Evolutionary conservation across 2,113 vertebrate genomes (phyloP).

Genomic region (Paralichthys olivaceus): DNA sequence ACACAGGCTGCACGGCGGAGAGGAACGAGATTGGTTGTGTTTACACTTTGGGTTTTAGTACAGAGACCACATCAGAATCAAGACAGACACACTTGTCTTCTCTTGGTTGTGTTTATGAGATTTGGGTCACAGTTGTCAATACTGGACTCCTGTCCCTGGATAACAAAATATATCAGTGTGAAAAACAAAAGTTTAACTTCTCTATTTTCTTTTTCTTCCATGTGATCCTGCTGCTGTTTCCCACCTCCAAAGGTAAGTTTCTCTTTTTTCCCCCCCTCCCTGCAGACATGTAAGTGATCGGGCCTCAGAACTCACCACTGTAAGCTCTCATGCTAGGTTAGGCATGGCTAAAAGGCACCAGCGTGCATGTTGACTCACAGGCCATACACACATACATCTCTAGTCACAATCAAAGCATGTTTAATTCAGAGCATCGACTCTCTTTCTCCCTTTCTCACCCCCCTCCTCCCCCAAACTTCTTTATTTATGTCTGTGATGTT

Average conservation of each 20-base stretch:
- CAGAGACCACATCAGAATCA: background rate
- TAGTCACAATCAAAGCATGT: conserved; percentile 56
- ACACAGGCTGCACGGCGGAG: background rate
- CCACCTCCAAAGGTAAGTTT: conserved; percentile 69
- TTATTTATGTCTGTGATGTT: conserved; percentile 69
- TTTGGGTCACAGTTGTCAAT: background rate
- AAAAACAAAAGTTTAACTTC: conserved; percentile 17
- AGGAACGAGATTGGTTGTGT: background rate
- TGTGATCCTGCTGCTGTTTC: conserved; percentile 38
- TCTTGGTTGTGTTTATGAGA: background rate
- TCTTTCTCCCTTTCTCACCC: conserved; percentile 9
- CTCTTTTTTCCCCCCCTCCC: background rate
- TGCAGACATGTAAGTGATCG: conserved; percentile 39
- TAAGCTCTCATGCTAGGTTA: conserved; percentile 34
- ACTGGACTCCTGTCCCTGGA: background rate
- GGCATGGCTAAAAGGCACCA: conserved; percentile 42
- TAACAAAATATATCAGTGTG: background rate
- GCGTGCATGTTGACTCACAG: conserved; percentile 29
- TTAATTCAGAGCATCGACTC: conserved; percentile 61
- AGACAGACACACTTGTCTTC: background rate
- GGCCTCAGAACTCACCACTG: conserved; percentile 16
- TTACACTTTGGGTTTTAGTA: background rate
- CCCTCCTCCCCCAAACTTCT: conserved; percentile 18
- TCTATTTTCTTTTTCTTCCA: conserved; percentile 35
- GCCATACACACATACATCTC: conserved; percentile 29